phyloP scores from a whole-genome alignment of 1,140 invertebrate genomes.

The Trypoxylus dichotomus region DNA sequence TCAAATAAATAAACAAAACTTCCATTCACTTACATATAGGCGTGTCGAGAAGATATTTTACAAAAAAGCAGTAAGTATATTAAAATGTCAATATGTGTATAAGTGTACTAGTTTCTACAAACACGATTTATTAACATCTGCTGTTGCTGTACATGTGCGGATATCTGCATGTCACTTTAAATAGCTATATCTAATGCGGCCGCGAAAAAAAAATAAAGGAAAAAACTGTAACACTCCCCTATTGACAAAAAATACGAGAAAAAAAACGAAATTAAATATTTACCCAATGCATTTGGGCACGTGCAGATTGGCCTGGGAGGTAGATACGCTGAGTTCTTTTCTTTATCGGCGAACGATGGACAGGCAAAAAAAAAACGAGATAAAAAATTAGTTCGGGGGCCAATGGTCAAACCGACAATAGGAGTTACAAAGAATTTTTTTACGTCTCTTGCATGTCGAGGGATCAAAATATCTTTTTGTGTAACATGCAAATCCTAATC shows the following conservation, averaged over 20 bases:
- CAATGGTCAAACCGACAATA: conserved; percentile 29
- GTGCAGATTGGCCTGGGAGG: background rate
- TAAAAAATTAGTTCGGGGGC: conserved; percentile 17
- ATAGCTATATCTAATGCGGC: background rate
- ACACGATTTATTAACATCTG: background rate
- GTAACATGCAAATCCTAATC: conserved; percentile 30
- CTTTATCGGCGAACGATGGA: too few relatives aligned
- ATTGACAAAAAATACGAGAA: background rate
- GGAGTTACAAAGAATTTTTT: conserved; percentile 27
- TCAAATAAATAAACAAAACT: too few relatives aligned
- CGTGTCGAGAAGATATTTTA: too few relatives aligned
- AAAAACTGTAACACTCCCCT: background rate
- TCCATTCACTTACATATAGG: too few relatives aligned
- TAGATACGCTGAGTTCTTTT: background rate
- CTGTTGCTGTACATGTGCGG: background rate
- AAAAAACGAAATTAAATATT: background rate
- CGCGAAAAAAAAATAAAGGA: too few relatives aligned
- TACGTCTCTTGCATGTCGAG: background rate
- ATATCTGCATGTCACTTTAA: background rate
- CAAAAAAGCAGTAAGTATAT: too few relatives aligned
- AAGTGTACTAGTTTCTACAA: too few relatives aligned
- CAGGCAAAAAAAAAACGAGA: conserved; percentile 11
- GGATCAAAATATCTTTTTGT: conserved; percentile 31
- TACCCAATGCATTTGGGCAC: background rate
- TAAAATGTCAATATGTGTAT: too few relatives aligned